These are phyloP conservation scores for Bhutanitis thaidina DNA, from an alignment of 2,888 invertebrate genomes.

Conservation along the genomic window DNA sequence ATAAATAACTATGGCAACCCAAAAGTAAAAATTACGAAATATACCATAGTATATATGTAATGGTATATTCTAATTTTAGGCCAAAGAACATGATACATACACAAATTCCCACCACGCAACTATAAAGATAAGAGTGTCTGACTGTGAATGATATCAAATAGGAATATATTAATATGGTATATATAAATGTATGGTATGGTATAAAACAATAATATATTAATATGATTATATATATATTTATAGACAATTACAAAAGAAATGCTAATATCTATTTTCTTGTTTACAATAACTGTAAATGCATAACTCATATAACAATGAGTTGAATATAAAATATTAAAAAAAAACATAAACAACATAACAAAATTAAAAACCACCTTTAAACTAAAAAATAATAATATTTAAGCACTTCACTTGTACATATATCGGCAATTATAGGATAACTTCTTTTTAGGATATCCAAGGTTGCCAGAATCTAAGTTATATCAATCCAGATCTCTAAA, in stretches of 20 bases:
- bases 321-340: too few species aligned
- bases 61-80: constrained; percentile 4
- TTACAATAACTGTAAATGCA: background rate
- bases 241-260: too few species aligned
- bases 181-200: too few species aligned
- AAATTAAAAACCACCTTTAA: background rate
- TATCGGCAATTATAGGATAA: background rate
- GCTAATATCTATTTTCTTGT: background rate
- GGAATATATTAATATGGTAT: too few species aligned
- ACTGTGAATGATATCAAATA: too few species aligned
- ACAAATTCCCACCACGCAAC: background rate
- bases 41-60: background rate
- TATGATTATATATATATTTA: too few species aligned
- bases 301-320: background rate
- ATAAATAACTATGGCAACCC: background rate
- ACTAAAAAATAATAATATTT: background rate
- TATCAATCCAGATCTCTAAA: too few species aligned
- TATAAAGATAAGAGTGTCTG: background rate
- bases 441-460: too few species aligned
- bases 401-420: background rate
- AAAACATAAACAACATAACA: background rate
- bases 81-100: constrained; percentile 9
- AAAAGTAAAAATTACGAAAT: background rate
- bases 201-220: too few species aligned
- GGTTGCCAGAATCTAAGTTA: too few species aligned